A percentile compares a stretch with the other conserved stretches of the same genome.
phyloP scores from a whole-genome alignment of 2,113 vertebrate species.

The Phyllostomus discolor region DNA sequence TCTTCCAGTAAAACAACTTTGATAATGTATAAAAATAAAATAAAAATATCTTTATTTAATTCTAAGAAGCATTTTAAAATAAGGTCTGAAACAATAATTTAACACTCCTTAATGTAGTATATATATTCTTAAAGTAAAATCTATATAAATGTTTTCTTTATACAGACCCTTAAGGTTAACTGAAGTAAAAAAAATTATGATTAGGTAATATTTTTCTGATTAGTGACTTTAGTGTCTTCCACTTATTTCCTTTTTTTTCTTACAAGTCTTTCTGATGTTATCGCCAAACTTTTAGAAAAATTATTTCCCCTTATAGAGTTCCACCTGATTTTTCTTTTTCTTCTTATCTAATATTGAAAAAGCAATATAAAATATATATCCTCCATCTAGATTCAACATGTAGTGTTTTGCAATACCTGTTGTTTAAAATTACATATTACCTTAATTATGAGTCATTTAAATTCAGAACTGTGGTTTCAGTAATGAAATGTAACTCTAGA shows the following conservation, averaged over 20 bases:
- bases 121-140: not conserved
- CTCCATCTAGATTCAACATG: not conserved
- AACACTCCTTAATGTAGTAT: not conserved
- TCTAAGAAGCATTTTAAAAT: not conserved
- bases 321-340: not conserved
- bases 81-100: not conserved
- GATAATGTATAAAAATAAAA: not conserved
- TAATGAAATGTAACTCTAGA: not conserved
- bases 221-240: not conserved
- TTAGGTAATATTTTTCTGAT: not conserved
- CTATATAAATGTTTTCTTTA: not conserved
- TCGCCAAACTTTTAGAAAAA: not conserved
- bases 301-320: not conserved
- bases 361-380: not conserved
- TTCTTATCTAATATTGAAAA: not conserved
- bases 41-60: not conserved
- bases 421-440: not conserved
- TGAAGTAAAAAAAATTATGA: not conserved
- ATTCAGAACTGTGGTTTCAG: not conserved
- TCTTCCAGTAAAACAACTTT: not conserved
- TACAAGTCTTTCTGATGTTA: not conserved
- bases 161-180: not conserved
- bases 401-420: not conserved
- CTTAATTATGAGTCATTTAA: not conserved
- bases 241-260: not conserved